A percentile compares a stretch with the other conserved stretches of the same genome.
Evolutionary conservation across 2,888 invertebrate species (phyloP).

Genomic region (Cheilosia scutellata): DNA sequence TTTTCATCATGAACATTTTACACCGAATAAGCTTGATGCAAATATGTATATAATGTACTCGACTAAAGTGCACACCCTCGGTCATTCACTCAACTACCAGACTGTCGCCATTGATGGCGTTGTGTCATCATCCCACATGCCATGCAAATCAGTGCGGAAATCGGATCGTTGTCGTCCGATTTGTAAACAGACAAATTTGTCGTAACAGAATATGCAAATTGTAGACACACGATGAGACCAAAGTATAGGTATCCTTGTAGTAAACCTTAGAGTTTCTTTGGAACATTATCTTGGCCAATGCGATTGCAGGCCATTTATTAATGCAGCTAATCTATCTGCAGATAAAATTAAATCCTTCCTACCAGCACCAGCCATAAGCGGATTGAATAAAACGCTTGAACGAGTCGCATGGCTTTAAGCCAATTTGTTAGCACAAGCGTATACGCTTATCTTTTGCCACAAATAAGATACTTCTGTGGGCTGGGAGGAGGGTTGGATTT

Average conservation of each 20-base stretch:
- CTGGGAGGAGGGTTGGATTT: slow-evolving; percentile 43
- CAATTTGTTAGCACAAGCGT: slow-evolving; percentile 68
- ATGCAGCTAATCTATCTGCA: slow-evolving; percentile 6
- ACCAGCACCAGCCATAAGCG: slow-evolving; percentile 20
- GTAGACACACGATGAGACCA: background rate
- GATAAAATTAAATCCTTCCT: slow-evolving; percentile 53
- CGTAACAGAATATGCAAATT: slow-evolving; percentile 27
- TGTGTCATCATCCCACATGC: background rate
- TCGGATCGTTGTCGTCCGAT: background rate
- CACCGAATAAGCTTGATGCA: too few relatives aligned
- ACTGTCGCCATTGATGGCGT: slow-evolving; percentile 17
- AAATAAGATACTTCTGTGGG: slow-evolving; percentile 66
- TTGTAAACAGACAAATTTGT: slow-evolving; percentile 1
- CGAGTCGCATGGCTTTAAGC: slow-evolving; percentile 60
- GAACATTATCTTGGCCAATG: background rate
- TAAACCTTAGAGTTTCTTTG: background rate
- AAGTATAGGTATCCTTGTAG: background rate
- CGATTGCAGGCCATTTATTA: slow-evolving; percentile 1
- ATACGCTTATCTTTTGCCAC: slow-evolving; percentile 66
- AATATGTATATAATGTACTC: too few relatives aligned
- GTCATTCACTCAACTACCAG: slow-evolving; percentile 6
- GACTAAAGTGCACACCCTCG: background rate
- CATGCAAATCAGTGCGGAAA: slow-evolving; percentile 5
- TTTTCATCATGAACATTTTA: too few relatives aligned
- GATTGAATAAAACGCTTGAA: slow-evolving; percentile 63